Percentiles rank a stretch among this genome's conserved stretches.
Evolutionary conservation across 2,888 invertebrate species (phyloP).

Genomic region (Monochamus alternatus): DNA sequence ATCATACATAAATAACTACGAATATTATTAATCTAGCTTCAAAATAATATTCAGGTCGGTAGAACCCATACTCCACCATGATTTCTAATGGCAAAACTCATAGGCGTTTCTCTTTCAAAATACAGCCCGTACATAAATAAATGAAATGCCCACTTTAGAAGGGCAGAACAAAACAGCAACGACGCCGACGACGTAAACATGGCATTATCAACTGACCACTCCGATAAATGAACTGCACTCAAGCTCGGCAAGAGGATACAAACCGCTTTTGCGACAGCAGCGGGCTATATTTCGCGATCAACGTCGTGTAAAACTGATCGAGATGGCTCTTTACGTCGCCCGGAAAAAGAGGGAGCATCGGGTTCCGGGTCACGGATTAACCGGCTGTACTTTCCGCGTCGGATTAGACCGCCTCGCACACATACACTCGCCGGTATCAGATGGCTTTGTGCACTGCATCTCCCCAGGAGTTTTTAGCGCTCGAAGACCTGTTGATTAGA

Average conservation of each 20-base stretch:
- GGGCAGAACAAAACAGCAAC: not conserved
- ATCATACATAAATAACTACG: too few relatives aligned
- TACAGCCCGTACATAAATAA: too few relatives aligned
- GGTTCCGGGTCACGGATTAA: not conserved
- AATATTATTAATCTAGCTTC: too few relatives aligned
- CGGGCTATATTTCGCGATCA: constrained; percentile 31
- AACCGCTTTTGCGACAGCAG: constrained; percentile 7
- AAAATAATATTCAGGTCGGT: too few relatives aligned
- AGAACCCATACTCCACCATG: too few relatives aligned
- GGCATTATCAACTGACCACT: not conserved
- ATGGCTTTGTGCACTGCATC: not conserved
- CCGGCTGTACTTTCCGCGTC: not conserved
- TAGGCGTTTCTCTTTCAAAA: too few relatives aligned
- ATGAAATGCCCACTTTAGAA: too few relatives aligned
- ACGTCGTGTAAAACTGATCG: constrained; percentile 36
- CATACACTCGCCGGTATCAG: not conserved
- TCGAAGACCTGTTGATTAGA: not conserved
- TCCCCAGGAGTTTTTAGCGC: not conserved
- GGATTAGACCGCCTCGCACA: not conserved
- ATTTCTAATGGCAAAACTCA: too few relatives aligned
- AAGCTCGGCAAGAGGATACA: not conserved
- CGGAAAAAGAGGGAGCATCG: not conserved
- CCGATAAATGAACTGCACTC: not conserved
- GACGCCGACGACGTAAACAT: not conserved
- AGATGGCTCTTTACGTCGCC: constrained; percentile 20